These are phyloP conservation scores for Oreochromis tanganicae DNA, from an alignment of 2,113 vertebrate genomes.

Conservation along the genomic window DNA sequence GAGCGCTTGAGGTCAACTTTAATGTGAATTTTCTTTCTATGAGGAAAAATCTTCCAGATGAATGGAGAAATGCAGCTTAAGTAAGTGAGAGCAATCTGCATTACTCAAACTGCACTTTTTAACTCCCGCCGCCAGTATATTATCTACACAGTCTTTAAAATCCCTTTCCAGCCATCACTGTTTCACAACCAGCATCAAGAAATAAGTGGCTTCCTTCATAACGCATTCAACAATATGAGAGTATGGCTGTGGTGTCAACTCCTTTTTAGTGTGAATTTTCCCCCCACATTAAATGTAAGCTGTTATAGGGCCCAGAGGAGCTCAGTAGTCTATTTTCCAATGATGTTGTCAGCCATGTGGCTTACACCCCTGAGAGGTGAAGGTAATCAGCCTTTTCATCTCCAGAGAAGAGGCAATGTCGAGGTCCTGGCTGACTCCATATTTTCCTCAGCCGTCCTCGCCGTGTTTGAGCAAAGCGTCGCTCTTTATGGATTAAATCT, in stretches of 20 bases:
- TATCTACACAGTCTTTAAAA: background rate
- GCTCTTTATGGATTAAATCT: background rate
- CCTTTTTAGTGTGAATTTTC: slow-evolving; percentile 62
- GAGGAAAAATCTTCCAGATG: background rate
- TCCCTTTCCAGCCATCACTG: background rate
- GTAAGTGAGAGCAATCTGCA: background rate
- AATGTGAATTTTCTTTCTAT: background rate
- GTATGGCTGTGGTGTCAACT: slow-evolving; percentile 57
- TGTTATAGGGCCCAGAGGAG: slow-evolving; percentile 74
- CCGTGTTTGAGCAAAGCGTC: background rate
- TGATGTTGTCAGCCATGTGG: slow-evolving; percentile 77
- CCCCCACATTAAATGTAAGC: slow-evolving; percentile 65
- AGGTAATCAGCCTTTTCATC: slow-evolving; percentile 76
- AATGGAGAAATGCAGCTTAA: background rate
- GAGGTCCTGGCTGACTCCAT: slow-evolving; percentile 54
- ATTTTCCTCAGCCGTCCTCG: slow-evolving; percentile 35
- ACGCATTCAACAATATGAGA: slow-evolving; percentile 45
- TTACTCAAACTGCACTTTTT: background rate
- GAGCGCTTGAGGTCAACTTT: background rate
- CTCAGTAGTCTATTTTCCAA: slow-evolving; percentile 73
- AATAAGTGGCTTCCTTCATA: slow-evolving; percentile 33
- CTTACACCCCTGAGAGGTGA: slow-evolving; percentile 69
- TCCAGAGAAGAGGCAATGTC: slow-evolving; percentile 62
- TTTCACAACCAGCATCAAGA: background rate
- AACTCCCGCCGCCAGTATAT: background rate